A percentile compares a stretch with the other conserved stretches of the same genome.
phyloP scores from a whole-genome alignment of 2,797 vertebrate genomes.

The Anomalospiza imberbis region DNA sequence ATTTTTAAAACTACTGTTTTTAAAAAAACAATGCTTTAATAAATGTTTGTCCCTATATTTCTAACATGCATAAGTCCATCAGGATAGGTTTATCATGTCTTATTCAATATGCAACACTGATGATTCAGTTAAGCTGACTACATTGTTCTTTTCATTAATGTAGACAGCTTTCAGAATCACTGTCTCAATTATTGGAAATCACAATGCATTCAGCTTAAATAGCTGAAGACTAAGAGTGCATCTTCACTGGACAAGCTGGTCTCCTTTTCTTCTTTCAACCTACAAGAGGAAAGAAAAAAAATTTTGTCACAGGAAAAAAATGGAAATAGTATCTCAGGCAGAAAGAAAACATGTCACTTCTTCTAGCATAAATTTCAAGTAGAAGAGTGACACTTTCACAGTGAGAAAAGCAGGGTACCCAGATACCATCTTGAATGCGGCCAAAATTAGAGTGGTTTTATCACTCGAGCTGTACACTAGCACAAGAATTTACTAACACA shows the following conservation, averaged over 20 bases:
- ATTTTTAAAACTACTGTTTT: constrained; percentile 78
- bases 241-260: constrained; percentile 77
- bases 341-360: neutral
- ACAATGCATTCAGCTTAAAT: constrained; percentile 99
- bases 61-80: constrained; percentile 86
- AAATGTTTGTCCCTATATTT: constrained; percentile 69
- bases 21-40: constrained; percentile 68
- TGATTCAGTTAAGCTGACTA: constrained; percentile 99
- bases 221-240: constrained; percentile 83
- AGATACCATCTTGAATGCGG: neutral
- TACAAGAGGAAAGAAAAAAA: constrained; percentile 56
- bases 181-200: constrained; percentile 99
- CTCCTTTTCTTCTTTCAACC: constrained; percentile 78
- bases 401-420: neutral
- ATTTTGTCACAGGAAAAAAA: constrained; percentile 36
- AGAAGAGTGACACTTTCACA: neutral
- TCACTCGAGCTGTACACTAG: neutral
- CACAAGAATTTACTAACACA: neutral
- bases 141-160: constrained; percentile 99
- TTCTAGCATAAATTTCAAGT: neutral
- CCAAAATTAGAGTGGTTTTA: neutral
- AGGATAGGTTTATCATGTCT: constrained; percentile 68
- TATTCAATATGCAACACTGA: constrained; percentile 82
- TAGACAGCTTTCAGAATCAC: constrained; percentile 99
- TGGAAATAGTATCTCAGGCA: neutral